Base-by-base conservation (phyloP, 2,797 vertebrate species). In the Tenualosa thibaudeaui region DNA sequence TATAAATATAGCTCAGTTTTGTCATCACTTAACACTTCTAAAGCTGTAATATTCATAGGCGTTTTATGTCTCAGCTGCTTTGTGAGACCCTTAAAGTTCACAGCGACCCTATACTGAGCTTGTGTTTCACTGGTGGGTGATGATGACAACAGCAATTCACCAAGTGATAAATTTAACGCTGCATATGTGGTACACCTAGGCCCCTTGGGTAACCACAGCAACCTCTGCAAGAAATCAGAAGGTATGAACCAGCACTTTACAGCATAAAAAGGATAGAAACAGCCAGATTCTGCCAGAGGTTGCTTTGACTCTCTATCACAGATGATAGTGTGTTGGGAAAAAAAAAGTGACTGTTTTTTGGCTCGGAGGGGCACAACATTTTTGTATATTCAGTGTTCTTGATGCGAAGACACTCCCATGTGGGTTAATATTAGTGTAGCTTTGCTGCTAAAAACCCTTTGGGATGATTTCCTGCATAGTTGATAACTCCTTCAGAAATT, bases 131-230 rank as follows among this genome's bases (percentile, higher is more conserved):
- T 40, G 65, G n/a, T 43, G 71, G 37, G 37, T 46, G 71, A 40
- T 40, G 40, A 19, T 37, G 40, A 17, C 71, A 78, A 40, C 68
- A 75, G 17, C 71, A 78, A 8, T 19, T 46, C 40, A 43, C 37
- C 37, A 46, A 78, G 71, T 78, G 71, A 46, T 78, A 46, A 22
- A 78, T 78, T 78, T 78, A 78, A 46, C 71, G 22, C 40, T 40
- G 22, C 71, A 46, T 3, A 78, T 78, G 17, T 78, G 71, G 71
- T 37, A 71, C 31, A 71, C 71, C 7, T 46, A 7, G 71, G 15
- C 19, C 31, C 37, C 24, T 37, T 71, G 31, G 65, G 65, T 26
- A 37, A 13, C 24, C 13, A 19, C 71, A 43, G 13, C 5, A 46
- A 22, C 15, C 37, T 78, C 71, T 46, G 71, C 71, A 37, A 71